Evolutionary conservation across 37 sponge, comb jelly and placozoan genomes (phyloP), one percentile per base, ranked within the genome.

Genomic region (Cliona cf. orientalis): DNA sequence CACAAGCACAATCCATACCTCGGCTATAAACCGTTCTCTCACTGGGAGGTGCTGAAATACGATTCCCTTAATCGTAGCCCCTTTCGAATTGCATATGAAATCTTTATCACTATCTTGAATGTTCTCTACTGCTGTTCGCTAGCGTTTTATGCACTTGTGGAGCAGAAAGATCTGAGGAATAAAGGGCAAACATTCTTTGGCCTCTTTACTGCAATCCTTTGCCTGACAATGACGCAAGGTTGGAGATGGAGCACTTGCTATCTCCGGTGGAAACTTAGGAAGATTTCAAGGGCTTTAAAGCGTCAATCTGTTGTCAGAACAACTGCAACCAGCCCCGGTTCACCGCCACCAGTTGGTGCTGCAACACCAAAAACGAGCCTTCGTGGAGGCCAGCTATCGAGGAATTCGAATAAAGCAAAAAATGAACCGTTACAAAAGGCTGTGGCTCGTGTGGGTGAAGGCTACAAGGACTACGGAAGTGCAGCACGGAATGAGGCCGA

Each of bases 141-240:
- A 2, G 75, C 74, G 6, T 95, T 77, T 79, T 92, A 89, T 58
- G 78, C 90, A n/a, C 71, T 89, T 2, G 80, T 89, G 21, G 76
- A 59, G 6, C 91, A 94, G 71, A 7, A 12, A 9, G 90, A 94
- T 56, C 34, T 90, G 2, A 46, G 61, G 26, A 89, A 79, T 61
- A 95, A 95, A 78, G 92, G 79, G 41, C 92, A 89, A 69, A 92
- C 93, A 0, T 89, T 95, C 41, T 88, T 89, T 63, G 92, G 96
- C 0, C 69, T 95, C 22, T 81, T 89, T 49, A 83, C 71, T 3
- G 82, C 39, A 17, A 70, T 89, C 0, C 34, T 91, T 1, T 46
- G 31, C 38, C 75, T 91, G 9, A 69, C 78, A 0, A 82, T 86
- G 34, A 64, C 81, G 0, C 75, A 69, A 34, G 91, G 74, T 1